phyloP scores from a whole-genome alignment of 2,113 vertebrate species.

The Scalopus aquaticus region DNA sequence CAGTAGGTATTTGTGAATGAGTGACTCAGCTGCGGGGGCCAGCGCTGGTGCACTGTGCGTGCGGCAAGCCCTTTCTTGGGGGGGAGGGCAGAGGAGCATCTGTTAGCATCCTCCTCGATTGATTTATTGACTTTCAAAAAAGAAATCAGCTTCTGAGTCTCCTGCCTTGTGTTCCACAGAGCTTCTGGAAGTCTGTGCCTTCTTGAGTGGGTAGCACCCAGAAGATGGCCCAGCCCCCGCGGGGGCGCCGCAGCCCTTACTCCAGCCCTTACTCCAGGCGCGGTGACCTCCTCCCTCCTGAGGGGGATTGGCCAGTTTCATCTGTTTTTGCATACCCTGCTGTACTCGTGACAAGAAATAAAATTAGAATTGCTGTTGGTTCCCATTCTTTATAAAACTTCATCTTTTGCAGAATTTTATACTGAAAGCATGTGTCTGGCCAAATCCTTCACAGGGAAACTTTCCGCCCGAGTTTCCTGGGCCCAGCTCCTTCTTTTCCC shows the following conservation, averaged over 20 bases:
- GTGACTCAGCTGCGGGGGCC: fast-evolving
- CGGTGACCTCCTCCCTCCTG: too few species aligned
- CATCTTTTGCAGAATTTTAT: neutral
- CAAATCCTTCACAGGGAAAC: neutral
- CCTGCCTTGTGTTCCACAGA: constrained; percentile 33
- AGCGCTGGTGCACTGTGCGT: too few species aligned
- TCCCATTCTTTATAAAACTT: neutral
- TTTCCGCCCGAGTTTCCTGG: neutral
- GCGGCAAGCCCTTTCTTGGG: neutral
- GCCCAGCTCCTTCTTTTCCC: neutral
- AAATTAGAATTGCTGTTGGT: neutral
- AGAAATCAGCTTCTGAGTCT: neutral
- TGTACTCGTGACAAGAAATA: constrained; percentile 46
- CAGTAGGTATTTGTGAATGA: neutral
- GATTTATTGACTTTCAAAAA: neutral
- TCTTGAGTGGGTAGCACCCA: constrained; percentile 1
- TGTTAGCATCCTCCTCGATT: neutral
- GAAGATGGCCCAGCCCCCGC: neutral
- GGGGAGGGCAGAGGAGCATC: neutral
- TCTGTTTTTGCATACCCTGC: neutral
- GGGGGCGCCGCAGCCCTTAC: neutral
- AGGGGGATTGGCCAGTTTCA: neutral
- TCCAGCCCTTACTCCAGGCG: fast-evolving
- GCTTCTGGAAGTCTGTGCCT: constrained; percentile 61
- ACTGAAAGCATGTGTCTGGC: neutral